phyloP scores from a whole-genome alignment of 2,888 invertebrate genomes.

The Mylabris sibirica region DNA sequence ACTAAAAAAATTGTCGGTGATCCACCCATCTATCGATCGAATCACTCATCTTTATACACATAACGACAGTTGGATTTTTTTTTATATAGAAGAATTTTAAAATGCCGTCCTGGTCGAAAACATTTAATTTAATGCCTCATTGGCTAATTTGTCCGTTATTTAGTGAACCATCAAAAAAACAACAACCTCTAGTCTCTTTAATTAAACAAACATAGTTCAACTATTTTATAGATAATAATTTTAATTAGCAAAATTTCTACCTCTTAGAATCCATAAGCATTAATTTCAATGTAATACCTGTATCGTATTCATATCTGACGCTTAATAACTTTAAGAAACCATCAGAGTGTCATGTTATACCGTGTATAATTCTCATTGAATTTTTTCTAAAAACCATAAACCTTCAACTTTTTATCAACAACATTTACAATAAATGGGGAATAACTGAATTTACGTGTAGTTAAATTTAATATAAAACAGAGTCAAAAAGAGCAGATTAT shows the following conservation, averaged over 20 bases:
- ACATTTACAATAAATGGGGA: neutral
- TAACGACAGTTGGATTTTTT: conserved; percentile 14
- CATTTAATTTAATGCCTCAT: conserved; percentile 31
- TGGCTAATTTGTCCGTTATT: conserved; percentile 22
- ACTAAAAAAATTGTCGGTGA: conserved; percentile 21
- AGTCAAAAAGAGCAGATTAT: conserved; percentile 43
- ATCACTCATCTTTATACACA: neutral
- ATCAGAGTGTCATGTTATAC: conserved; percentile 57
- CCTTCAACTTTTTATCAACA: neutral
- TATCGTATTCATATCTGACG: conserved; percentile 50
- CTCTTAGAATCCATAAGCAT: conserved; percentile 33
- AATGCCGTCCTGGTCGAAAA: conserved; percentile 15
- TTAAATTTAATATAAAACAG: conserved; percentile 25
- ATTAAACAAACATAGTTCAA: neutral
- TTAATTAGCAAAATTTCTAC: conserved; percentile 28
- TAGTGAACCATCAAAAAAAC: neutral
- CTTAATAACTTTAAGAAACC: conserved; percentile 53
- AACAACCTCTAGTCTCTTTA: neutral
- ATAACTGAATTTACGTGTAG: conserved; percentile 22
- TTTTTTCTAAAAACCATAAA: conserved; percentile 17
- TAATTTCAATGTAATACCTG: conserved; percentile 46
- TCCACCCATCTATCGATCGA: conserved; percentile 12
- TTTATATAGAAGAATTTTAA: conserved; percentile 27
- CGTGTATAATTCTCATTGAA: conserved; percentile 30
- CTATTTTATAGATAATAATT: conserved; percentile 4